Conservation (phyloP, 2,113 vertebrate species). For the Podarcis muralis region DNA sequence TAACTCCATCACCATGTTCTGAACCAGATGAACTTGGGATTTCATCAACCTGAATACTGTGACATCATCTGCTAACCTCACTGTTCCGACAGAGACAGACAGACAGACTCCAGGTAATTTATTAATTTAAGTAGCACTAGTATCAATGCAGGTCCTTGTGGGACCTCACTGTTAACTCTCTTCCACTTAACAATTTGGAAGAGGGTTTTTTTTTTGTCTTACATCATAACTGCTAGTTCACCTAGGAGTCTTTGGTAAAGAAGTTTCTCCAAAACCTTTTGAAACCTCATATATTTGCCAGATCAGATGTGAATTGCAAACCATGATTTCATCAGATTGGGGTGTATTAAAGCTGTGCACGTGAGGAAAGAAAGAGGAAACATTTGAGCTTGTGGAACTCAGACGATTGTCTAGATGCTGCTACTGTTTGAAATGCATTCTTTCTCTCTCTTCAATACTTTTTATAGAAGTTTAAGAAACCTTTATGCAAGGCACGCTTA, state of each 20-base stretch:
- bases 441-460: background rate
- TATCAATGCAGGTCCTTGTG: background rate
- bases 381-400: background rate
- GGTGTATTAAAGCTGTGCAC: background rate
- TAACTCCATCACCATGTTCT: background rate
- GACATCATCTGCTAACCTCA: background rate
- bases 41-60: background rate
- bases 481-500: slow-evolving; percentile 60
- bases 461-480: background rate
- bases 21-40: background rate
- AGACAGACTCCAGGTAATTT: background rate
- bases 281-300: background rate
- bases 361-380: background rate
- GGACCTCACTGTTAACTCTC: too few relatives aligned
- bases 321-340: background rate
- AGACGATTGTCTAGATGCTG: background rate
- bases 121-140: background rate
- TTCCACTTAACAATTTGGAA: too few relatives aligned
- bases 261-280: background rate
- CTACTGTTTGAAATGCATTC: background rate
- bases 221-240: background rate
- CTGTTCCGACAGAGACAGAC: background rate
- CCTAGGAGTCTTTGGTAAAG: background rate
- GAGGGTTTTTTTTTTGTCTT: too few relatives aligned
- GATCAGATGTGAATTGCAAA: background rate